Percentiles rank a stretch among this genome's conserved stretches.
These are phyloP conservation scores for Zaprionus taronus DNA, from an alignment of 1,140 invertebrate genomes.

Conservation along the genomic window DNA sequence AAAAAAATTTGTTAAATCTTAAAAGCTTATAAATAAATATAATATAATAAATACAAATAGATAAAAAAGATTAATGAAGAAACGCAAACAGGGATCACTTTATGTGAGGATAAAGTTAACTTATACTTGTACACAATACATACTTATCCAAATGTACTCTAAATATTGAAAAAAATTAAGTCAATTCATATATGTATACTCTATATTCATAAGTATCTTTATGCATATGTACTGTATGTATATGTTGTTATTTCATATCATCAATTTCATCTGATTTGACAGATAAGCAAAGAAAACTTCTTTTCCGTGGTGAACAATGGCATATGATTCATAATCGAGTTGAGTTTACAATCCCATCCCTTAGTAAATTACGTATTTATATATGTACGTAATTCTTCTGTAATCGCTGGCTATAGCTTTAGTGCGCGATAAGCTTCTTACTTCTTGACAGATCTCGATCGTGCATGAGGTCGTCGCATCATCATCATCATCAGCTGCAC, in stretches of 20 bases:
- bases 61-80: too few relatives aligned
- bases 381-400: neutral
- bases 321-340: neutral
- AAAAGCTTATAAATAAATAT: too few relatives aligned
- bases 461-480: slow-evolving; percentile 15
- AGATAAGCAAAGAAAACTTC: neutral
- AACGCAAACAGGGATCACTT: too few relatives aligned
- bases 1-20: too few relatives aligned
- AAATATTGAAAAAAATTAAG: too few relatives aligned
- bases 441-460: slow-evolving; percentile 9
- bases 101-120: too few relatives aligned
- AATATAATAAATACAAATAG: too few relatives aligned
- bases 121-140: too few relatives aligned
- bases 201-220: too few relatives aligned
- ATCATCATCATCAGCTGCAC: slow-evolving; percentile 28
- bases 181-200: too few relatives aligned
- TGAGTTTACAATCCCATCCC: neutral
- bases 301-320: neutral
- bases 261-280: neutral
- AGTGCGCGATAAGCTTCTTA: slow-evolving; percentile 6
- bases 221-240: too few relatives aligned
- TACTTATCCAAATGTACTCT: too few relatives aligned
- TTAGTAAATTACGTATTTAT: neutral
- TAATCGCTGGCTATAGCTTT: neutral
- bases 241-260: neutral